Evolutionary conservation across 2,113 vertebrate species (phyloP), one percentile per base, ranked within the genome.

Genomic region (Forbesichthys papilliferus): DNA sequence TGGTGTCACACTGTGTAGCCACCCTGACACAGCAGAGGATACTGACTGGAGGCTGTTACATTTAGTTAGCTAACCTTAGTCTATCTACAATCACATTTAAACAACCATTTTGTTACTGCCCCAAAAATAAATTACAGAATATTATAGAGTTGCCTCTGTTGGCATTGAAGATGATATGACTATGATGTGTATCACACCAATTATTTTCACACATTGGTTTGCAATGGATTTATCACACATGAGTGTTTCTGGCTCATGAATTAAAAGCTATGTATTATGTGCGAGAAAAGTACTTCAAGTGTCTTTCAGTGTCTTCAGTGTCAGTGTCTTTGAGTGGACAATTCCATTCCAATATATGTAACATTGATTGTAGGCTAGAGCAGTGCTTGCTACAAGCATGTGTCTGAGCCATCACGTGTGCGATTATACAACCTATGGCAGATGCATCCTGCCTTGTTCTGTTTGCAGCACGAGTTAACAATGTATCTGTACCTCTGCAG

Each of bases 401-500:
- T 60, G 20, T 42, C 5, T 42, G 11, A 8, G 58, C 36, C 20
- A 14, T 8, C 46, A 9, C 34, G 57, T 34, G 57, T 36, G 57
- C 5, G 20, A n/a, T 82, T 75, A 64, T 34, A 72, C 59, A 81
- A 84, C 53, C 42, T 46, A 49, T 27, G 27, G 27, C 27, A 27
- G 27, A 27, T 62, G 52, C 54, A 70, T 52, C 33, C 54, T 69
- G 63, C n/a, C 0, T 18, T 3, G 52, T 16, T 60, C 58, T 14
- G 48, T 16, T 64, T 47, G 56, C 52, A 69, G 36, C 27, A 27
- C 56, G 65, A 64, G 71, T 61, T 27, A 27, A 27, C 6, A 18
- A 20, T 12, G 12, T 27, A 27, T 27, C 7, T n/a, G 3, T 70
- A 53, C 48, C 10, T 33, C 52, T 60, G 33, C 18, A 16, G 34